These are phyloP conservation scores for Pavo muticus DNA, from an alignment of 2,113 vertebrate genomes.

Conservation along the genomic window DNA sequence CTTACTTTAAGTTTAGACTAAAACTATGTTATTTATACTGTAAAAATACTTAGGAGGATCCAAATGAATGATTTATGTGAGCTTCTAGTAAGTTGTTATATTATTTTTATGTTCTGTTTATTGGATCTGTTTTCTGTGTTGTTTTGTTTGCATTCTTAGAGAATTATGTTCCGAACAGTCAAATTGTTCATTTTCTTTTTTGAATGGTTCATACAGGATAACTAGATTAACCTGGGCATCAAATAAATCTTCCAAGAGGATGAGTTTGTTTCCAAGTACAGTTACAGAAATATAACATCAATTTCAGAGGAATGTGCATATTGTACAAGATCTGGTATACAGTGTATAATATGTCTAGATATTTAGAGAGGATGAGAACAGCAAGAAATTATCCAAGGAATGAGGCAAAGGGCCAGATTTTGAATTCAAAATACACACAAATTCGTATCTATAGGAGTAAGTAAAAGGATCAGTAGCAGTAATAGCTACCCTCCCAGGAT, in stretches of 20 bases:
- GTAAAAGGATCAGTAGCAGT: not conserved
- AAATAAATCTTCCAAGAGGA: not conserved
- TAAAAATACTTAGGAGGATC: conserved; percentile 3
- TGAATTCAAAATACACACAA: not conserved
- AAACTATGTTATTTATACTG: not conserved
- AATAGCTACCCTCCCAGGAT: not conserved
- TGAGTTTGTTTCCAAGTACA: not conserved
- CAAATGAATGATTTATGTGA: not conserved
- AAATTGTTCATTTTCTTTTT: not conserved
- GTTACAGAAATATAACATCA: not conserved
- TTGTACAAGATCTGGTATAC: not conserved
- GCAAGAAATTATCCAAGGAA: not conserved
- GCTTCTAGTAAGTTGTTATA: not conserved
- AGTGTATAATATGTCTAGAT: not conserved
- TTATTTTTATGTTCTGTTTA: not conserved
- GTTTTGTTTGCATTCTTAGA: conserved; percentile 4
- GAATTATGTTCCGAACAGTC: not conserved
- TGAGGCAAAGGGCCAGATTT: not conserved
- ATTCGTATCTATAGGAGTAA: not conserved
- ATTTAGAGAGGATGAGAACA: not conserved
- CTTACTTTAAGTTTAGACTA: conserved; percentile 24
- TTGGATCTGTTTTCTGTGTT: not conserved
- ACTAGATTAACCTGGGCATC: not conserved
- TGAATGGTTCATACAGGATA: not conserved
- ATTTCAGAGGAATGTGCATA: not conserved